phyloP scores from a whole-genome alignment of 2,888 invertebrate species.

The Cancer borealis region DNA sequence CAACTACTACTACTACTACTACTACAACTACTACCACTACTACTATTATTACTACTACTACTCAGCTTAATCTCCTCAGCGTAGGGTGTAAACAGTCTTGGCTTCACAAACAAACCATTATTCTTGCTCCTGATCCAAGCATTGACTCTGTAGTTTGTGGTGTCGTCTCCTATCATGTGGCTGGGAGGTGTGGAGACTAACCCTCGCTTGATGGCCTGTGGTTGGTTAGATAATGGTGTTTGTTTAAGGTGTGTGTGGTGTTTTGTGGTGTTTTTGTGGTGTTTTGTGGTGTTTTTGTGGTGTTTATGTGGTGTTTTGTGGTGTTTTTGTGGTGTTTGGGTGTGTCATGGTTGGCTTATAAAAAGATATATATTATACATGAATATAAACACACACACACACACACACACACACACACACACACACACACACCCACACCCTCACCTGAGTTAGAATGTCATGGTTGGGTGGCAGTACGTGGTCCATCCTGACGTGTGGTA shows the following conservation, averaged over 20 bases:
- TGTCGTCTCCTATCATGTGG: constrained; percentile 89
- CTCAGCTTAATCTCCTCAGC: constrained; percentile 94
- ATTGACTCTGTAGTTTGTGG: constrained; percentile 78
- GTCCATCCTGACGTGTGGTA: constrained; percentile 92
- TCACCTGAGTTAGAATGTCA: constrained; percentile 83
- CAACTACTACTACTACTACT: no score
- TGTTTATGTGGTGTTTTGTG: no score
- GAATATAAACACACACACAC: not conserved
- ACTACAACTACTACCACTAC: no score
- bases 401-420: no score
- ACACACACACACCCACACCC: not conserved
- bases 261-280: no score
- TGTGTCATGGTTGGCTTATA: not conserved
- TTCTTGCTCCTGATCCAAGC: constrained; percentile 79
- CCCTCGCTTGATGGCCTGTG: constrained; percentile 85
- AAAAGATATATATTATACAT: not conserved
- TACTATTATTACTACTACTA: not conserved
- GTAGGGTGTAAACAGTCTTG: constrained; percentile 95
- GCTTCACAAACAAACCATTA: constrained; percentile 84
- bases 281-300: no score
- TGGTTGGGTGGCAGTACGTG: constrained; percentile 93
- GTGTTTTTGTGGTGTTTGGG: no score
- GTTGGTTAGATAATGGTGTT: not conserved
- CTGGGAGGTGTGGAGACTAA: constrained; percentile 90
- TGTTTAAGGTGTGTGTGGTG: not conserved